phyloP scores from a whole-genome alignment of 2,797 vertebrate genomes.

The Lates japonicus region DNA sequence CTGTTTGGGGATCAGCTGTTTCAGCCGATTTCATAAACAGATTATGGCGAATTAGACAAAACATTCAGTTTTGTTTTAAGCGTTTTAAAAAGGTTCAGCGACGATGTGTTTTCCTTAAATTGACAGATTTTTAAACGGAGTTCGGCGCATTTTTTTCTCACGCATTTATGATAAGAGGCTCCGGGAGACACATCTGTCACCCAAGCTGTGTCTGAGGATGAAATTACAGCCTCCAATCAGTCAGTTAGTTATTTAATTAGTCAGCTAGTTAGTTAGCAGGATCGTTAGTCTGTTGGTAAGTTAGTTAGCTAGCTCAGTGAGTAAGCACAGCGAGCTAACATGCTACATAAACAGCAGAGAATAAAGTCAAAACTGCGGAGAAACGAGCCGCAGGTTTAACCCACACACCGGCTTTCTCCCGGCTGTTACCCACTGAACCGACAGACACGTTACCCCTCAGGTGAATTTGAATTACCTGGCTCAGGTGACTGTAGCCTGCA shows the following conservation, averaged over 20 bases:
- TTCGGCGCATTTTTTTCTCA: no score
- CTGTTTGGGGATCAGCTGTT: no score
- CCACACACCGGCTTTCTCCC: fast-evolving
- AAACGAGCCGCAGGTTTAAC: neutral
- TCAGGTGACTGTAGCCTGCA: neutral
- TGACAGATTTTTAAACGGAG: neutral
- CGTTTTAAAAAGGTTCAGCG: no score
- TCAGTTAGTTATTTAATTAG: neutral
- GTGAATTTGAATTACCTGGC: neutral
- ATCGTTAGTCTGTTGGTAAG: neutral
- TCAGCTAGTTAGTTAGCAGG: slow-evolving; percentile 25
- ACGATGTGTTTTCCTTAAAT: neutral
- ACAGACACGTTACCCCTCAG: fast-evolving
- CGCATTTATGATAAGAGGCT: no score
- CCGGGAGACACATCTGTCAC: no score
- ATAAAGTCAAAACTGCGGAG: fast-evolving
- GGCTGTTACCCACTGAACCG: fast-evolving
- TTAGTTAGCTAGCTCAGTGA: slow-evolving; percentile 22
- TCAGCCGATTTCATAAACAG: no score
- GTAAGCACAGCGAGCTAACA: slow-evolving; percentile 21
- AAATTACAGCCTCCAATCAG: fast-evolving
- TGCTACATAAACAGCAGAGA: neutral
- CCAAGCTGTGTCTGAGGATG: neutral
- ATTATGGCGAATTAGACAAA: no score
- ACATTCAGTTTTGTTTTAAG: no score